Conservation (phyloP, 2,113 vertebrate species). For the Callithrix jacchus region DNA sequence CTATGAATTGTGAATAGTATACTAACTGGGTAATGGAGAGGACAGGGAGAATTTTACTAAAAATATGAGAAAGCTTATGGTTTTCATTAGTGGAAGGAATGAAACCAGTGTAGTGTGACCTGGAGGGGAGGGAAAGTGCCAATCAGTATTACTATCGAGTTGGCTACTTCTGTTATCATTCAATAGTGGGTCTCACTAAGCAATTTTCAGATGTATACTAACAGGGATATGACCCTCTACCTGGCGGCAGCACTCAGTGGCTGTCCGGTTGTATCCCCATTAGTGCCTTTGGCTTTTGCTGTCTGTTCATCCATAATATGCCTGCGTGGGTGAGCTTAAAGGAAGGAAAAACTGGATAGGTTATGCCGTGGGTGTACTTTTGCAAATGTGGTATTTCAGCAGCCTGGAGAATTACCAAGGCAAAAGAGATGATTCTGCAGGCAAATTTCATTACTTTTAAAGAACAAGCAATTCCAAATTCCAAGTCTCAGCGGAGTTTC, state of each 20-base stretch:
- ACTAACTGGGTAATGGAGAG: neutral
- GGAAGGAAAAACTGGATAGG: slow-evolving; percentile 41
- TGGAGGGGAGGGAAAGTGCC: neutral
- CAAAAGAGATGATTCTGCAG: slow-evolving; percentile 59
- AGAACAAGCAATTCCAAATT: slow-evolving; percentile 51
- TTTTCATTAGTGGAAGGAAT: slow-evolving; percentile 23
- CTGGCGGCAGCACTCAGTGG: neutral
- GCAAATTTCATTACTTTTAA: slow-evolving; percentile 66
- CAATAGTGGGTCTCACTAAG: neutral
- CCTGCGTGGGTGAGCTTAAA: slow-evolving; percentile 51
- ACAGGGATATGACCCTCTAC: neutral
- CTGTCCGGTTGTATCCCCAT: neutral
- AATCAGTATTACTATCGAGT: neutral
- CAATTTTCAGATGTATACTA: neutral
- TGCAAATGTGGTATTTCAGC: slow-evolving; percentile 75
- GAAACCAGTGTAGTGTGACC: neutral
- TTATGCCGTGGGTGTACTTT: slow-evolving; percentile 65
- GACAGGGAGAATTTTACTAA: neutral
- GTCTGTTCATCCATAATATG: slow-evolving; percentile 53
- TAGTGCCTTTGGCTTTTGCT: slow-evolving; percentile 13
- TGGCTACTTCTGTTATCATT: neutral
- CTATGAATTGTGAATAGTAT: slow-evolving; percentile 22
- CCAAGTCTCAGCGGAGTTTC: slow-evolving; percentile 39
- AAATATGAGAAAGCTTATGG: slow-evolving; percentile 2
- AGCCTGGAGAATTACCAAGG: slow-evolving; percentile 74